Base-by-base conservation (phyloP, 1,140 invertebrate genomes). In the Drosophila carrolli region DNA sequence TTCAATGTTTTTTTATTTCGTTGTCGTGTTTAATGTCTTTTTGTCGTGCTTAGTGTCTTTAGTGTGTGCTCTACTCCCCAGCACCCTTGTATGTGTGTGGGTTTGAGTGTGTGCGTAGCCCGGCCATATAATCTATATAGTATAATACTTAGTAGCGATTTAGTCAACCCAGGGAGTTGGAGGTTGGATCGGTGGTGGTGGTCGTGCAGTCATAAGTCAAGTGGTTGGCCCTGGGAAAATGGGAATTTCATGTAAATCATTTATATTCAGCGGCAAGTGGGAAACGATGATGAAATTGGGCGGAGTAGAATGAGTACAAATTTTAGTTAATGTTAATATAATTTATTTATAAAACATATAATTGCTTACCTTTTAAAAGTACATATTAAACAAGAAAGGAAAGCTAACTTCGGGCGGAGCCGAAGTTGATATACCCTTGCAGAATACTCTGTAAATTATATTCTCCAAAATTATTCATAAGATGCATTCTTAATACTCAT, bases 1-100 rank as follows among this genome's bases (percentile, higher is more conserved):
- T 81, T 82, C 82, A 90, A 90, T 91, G 82, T 91, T 91, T 89
- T 70, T 75, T 84, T 91, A 90, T 91, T 89, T 83, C 89, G 81
- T 89, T 91, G 89, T 89, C 89, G 89, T 91, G 89, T 91, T 91
- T 91, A 91, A 91, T 91, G 90, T 91, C 89, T 88, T 91, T 91
- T 91, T 91, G 84, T 84, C 90, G 90, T 91, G 90, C 85, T 91
- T 90, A 91, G 83, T 91, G 89, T 91, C 90, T 83, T 88, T 90
- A 86, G 88, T 70, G 82, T 61, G 65, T 54, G 48, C 54, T 55
- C 38, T 35, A 19, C 43, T 35, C 19, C 23, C 48, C 32, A 62
- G 23, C 53, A 43, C 41, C 43, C 44, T 19, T 50, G 23, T 61
- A 9, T 32, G 29, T 32, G 29, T 7, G 37, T 75, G 54, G 65